Evolutionary conservation across 2,797 vertebrate genomes (phyloP).

Genomic region (Arnoldichthys spilopterus): DNA sequence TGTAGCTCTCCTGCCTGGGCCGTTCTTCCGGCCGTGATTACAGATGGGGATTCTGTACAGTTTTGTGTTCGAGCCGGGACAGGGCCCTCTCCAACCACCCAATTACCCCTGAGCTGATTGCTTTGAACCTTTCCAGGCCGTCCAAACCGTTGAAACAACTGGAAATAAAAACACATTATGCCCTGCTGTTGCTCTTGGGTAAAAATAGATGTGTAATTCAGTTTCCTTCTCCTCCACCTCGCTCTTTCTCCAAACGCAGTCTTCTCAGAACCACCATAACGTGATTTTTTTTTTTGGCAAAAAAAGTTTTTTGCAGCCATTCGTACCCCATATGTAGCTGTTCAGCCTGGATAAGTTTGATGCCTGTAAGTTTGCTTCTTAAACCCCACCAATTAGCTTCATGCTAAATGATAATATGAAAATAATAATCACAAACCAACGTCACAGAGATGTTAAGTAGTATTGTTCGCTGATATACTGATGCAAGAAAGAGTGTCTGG

Average conservation of each 20-base stretch:
- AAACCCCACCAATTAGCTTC: background rate
- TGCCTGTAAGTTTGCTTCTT: background rate
- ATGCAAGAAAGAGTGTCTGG: too few species aligned
- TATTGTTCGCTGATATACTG: too few species aligned
- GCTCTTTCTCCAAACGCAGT: background rate
- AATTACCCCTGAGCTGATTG: slow-evolving; percentile 46
- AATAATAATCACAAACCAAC: too few species aligned
- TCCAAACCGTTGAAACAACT: slow-evolving; percentile 33
- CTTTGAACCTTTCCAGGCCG: slow-evolving; percentile 27
- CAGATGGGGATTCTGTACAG: slow-evolving; percentile 41
- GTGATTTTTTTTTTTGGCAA: background rate
- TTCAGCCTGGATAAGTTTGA: background rate
- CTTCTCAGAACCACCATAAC: background rate
- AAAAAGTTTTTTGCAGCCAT: background rate
- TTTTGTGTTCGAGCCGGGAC: slow-evolving; percentile 16
- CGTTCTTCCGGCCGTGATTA: slow-evolving; percentile 48
- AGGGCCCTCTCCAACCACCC: slow-evolving; percentile 27
- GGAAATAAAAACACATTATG: slow-evolving; percentile 48
- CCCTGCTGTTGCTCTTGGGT: slow-evolving; percentile 32
- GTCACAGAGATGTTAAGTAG: too few species aligned
- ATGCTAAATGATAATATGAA: background rate
- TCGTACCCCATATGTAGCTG: background rate
- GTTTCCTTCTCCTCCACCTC: slow-evolving; percentile 27
- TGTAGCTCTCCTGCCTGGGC: slow-evolving; percentile 34
- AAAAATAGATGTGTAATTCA: slow-evolving; percentile 38